phyloP scores from a whole-genome alignment of 2,113 vertebrate genomes.

The Amia ocellicauda region DNA sequence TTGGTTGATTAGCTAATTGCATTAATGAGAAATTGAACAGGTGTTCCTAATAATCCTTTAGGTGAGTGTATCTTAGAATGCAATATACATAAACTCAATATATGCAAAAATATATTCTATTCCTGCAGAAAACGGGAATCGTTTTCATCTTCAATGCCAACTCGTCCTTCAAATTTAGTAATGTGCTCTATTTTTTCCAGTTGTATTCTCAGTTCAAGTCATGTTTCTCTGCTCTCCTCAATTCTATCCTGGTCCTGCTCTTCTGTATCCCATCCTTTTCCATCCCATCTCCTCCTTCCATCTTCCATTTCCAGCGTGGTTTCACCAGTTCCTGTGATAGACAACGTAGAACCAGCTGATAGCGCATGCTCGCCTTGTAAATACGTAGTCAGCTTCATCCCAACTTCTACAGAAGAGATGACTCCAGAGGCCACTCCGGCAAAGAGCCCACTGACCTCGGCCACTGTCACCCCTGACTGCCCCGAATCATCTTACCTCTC shows the following conservation, averaged over 20 bases:
- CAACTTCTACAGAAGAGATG: constrained; percentile 48
- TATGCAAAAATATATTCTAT: no score
- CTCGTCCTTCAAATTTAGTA: no score
- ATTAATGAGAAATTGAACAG: no score
- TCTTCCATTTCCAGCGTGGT: constrained; percentile 32
- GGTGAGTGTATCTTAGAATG: no score
- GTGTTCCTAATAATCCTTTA: no score
- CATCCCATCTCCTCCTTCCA: constrained; percentile 20
- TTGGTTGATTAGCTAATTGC: no score
- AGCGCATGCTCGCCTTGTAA: constrained; percentile 65
- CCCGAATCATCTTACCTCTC: constrained; percentile 45
- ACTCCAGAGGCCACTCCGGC: constrained; percentile 34
- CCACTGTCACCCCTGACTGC: constrained; percentile 40
- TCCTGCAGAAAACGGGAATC: no score
- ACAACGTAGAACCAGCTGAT: constrained; percentile 42
- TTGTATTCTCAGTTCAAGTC: not conserved
- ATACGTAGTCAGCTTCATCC: constrained; percentile 59
- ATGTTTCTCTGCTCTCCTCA: not conserved
- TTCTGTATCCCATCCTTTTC: constrained; percentile 15
- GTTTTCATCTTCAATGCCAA: no score
- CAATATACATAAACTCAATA: no score
- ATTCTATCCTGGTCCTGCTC: constrained; percentile 23
- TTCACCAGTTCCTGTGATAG: constrained; percentile 41
- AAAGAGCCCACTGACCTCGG: constrained; percentile 24
- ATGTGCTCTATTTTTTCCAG: no score